Percentiles rank a stretch among this genome's conserved stretches.
phyloP scores from a whole-genome alignment of 2,113 vertebrate species.

The Mirza zaza region DNA sequence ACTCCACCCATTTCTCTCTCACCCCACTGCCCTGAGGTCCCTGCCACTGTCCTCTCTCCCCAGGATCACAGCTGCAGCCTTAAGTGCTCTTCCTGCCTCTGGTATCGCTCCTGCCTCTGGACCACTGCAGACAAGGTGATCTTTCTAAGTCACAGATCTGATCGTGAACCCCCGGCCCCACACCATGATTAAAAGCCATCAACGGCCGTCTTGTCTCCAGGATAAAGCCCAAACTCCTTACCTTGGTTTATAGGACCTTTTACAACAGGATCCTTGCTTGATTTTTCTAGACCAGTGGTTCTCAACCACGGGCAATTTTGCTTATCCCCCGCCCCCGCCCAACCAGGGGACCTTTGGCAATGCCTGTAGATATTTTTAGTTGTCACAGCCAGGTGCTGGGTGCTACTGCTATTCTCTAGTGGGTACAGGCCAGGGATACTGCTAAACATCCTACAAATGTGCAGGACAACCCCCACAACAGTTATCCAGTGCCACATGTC shows the following conservation, averaged over 20 bases:
- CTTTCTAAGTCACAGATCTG: neutral
- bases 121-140: neutral
- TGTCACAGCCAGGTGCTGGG: neutral
- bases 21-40: neutral
- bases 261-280: neutral
- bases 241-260: neutral
- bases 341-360: neutral
- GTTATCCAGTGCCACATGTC: neutral
- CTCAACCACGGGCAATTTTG: neutral
- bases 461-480: neutral
- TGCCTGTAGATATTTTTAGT: neutral
- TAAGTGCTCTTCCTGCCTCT: neutral
- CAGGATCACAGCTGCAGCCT: neutral
- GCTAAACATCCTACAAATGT: neutral
- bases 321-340: fast-evolving
- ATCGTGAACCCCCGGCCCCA: neutral
- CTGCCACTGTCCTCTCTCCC: neutral
- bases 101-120: neutral
- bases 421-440: neutral
- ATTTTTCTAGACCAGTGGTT: neutral
- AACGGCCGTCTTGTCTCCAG: no score
- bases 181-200: neutral
- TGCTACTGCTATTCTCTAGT: neutral
- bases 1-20: neutral
- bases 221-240: neutral